Conservation (phyloP, 1,140 invertebrate species). For the Leucophenga varia region DNA sequence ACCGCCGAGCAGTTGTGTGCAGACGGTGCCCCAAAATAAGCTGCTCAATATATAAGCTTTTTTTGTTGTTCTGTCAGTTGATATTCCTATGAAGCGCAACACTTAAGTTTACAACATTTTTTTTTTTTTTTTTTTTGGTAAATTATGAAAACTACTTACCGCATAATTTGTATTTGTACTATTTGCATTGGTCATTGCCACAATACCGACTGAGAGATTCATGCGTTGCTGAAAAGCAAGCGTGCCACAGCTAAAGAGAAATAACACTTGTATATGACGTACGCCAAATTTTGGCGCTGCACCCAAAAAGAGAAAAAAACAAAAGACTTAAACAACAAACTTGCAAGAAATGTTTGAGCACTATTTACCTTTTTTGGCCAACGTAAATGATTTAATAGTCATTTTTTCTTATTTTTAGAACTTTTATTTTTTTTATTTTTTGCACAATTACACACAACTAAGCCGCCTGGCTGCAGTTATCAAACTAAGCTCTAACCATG, state of each 20-base stretch:
- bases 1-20: constrained; percentile 65
- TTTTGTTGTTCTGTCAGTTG: constrained; percentile 15
- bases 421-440: too few relatives aligned
- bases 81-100: constrained; percentile 17
- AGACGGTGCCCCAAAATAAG: constrained; percentile 64
- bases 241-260: constrained; percentile 63
- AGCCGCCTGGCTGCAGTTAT: too few relatives aligned
- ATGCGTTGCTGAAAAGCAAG: constrained; percentile 64
- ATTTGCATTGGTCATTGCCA: constrained; percentile 64
- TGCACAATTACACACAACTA: too few relatives aligned
- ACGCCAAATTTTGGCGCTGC: constrained; percentile 11
- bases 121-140: too few relatives aligned
- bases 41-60: constrained; percentile 60
- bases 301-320: constrained; percentile 2
- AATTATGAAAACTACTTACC: constrained; percentile 29
- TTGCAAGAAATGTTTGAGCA: neutral
- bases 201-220: constrained; percentile 68
- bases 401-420: neutral
- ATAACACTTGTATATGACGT: constrained; percentile 63
- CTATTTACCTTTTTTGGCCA: too few relatives aligned
- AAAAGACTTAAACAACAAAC: neutral
- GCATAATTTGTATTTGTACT: constrained; percentile 24
- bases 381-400: neutral
- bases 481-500: too few relatives aligned
- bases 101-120: too few relatives aligned